phyloP scores from a whole-genome alignment of 2,888 invertebrate species.

The Baccha elongata region DNA sequence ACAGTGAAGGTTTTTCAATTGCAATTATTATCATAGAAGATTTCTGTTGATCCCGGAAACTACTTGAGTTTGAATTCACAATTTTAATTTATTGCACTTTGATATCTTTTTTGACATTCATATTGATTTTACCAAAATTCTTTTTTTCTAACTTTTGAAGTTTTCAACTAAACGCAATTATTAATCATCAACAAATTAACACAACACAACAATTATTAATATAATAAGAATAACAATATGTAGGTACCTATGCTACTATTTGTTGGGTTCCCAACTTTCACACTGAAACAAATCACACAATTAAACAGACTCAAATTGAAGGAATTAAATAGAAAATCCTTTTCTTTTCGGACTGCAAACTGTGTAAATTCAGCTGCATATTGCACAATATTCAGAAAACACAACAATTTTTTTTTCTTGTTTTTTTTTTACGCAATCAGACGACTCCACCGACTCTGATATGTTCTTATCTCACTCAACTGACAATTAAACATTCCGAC shows the following conservation, averaged over 20 bases:
- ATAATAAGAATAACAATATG: neutral
- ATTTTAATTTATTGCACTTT: too few species aligned
- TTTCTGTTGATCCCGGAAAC: neutral
- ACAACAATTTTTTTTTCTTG: neutral
- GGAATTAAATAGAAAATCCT: neutral
- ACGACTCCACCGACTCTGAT: conserved; percentile 39
- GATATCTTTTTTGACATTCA: too few species aligned
- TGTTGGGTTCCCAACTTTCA: neutral
- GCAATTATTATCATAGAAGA: neutral
- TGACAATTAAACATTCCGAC: conserved; percentile 48
- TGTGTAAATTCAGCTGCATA: neutral
- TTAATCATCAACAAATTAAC: too few species aligned
- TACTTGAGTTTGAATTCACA: neutral
- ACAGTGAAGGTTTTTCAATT: too few species aligned
- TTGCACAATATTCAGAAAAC: conserved; percentile 11
- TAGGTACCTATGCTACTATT: neutral
- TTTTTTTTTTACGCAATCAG: conserved; percentile 27
- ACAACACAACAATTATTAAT: neutral
- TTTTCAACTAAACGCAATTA: too few species aligned
- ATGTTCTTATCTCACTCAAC: conserved; percentile 53
- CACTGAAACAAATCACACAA: neutral
- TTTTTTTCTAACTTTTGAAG: too few species aligned
- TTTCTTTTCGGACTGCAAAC: conserved; percentile 1
- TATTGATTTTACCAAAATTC: too few species aligned
- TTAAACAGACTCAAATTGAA: neutral